phyloP scores from a whole-genome alignment of 2,113 vertebrate genomes.

The Ramphastos sulfuratus region DNA sequence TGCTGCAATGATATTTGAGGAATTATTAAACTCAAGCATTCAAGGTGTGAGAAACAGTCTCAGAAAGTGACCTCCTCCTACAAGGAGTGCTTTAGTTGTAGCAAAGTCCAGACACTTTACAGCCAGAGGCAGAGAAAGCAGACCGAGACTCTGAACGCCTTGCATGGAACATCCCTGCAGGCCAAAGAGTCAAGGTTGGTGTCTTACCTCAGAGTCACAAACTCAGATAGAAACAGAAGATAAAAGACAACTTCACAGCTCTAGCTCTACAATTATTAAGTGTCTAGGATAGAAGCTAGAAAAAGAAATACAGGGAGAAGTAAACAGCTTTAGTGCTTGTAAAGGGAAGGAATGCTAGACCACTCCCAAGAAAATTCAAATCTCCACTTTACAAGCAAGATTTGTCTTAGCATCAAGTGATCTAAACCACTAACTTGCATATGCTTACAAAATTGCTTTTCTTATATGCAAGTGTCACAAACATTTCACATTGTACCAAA shows the following conservation, averaged over 20 bases:
- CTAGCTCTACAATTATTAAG: not conserved
- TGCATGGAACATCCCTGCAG: not conserved
- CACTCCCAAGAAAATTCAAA: not conserved
- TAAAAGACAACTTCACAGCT: not conserved
- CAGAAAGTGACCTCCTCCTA: not conserved
- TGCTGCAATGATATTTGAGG: not conserved
- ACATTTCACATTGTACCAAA: not conserved
- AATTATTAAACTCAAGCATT: not conserved
- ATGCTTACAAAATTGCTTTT: not conserved
- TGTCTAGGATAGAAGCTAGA: not conserved
- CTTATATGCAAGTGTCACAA: not conserved
- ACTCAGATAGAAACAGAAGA: not conserved
- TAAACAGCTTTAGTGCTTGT: not conserved
- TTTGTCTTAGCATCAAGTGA: not conserved
- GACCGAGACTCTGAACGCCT: not conserved
- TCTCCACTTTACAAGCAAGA: not conserved
- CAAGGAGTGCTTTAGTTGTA: not conserved
- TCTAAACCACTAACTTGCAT: rapidly evolving
- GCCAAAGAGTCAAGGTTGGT: not conserved
- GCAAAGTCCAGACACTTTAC: not conserved
- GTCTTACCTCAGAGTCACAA: not conserved
- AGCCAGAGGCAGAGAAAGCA: not conserved
- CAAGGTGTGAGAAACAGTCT: not conserved
- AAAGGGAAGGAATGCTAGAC: not conserved
- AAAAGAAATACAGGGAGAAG: not conserved